These are phyloP conservation scores for Rhagium mordax DNA, from an alignment of 2,888 invertebrate species.

Conservation along the genomic window DNA sequence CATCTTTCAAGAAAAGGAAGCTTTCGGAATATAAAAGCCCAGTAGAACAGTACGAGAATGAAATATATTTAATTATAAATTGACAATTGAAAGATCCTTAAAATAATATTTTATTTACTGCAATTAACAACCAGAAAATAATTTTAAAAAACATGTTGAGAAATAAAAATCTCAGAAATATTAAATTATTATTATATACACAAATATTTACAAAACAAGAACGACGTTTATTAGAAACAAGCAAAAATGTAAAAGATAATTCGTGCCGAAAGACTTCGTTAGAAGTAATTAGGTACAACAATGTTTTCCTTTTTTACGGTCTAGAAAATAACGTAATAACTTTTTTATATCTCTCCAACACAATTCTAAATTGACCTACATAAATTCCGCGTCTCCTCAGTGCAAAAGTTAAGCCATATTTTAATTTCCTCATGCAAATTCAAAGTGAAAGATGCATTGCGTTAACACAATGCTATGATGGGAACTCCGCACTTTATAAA, in stretches of 20 bases:
- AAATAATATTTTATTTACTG: no score
- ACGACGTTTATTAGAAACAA: no score
- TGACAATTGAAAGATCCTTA: no score
- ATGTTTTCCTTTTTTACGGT: slow-evolving; percentile 7
- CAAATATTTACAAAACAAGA: no score
- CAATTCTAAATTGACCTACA: slow-evolving; percentile 17
- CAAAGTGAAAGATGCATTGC: slow-evolving; percentile 20
- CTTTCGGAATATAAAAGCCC: no score
- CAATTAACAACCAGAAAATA: no score
- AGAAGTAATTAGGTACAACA: neutral
- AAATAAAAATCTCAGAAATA: no score
- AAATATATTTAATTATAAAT: no score
- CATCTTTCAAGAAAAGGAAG: no score
- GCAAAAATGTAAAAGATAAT: neutral
- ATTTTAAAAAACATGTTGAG: no score
- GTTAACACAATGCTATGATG: slow-evolving; percentile 15
- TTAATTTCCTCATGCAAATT: slow-evolving; percentile 29
- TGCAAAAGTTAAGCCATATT: slow-evolving; percentile 21
- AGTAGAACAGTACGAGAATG: no score
- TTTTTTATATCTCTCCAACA: slow-evolving; percentile 4
- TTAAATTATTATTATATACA: no score
- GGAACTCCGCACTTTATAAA: slow-evolving; percentile 22
- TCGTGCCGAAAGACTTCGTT: neutral
- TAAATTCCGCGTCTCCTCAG: slow-evolving; percentile 4
- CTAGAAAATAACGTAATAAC: slow-evolving; percentile 12